Evolutionary conservation across 2,113 vertebrate species (phyloP), one percentile per base, ranked within the genome.

Genomic region (Sceloporus undulatus): DNA sequence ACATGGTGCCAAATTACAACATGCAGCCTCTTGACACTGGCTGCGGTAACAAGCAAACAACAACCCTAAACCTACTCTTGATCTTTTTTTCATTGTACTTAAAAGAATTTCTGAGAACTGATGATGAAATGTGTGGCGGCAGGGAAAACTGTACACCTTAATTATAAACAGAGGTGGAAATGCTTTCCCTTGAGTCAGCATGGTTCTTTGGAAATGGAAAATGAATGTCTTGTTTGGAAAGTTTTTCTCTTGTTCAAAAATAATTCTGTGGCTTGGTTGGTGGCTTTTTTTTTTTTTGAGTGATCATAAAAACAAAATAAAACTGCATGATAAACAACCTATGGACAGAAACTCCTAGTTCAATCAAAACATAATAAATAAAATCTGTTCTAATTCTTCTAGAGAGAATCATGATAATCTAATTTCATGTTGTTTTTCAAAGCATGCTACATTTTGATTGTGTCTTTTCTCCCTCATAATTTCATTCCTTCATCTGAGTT

Each of bases 371-470:
- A 48, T 19, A 48, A 68, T 21, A 25, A 16, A 80, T 52, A 79
- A 18, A 34, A 80, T 68, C 21, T 8, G 5, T 27, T 88, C 59
- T 83, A 77, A 38, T 68, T 38, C 40, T 9, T 70, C 40, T 27
- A 40, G 59, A 77, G 29, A 66, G 73, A 88, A 77, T 82, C n/a
- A 68, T 19, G 21, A n/a, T 38, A 68, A 88, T 42, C 29, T 77
- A 82, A 88, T 56, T 88, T 71, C 25, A 70, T 78, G 18, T 86
- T 68, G 56, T 77, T 88, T 87, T 84, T 70, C 40, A 48, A 74
- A 74, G 40, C 19, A 81, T 85, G 27, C 2, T 8, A 29, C 54
- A 2, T 40, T 29, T 34, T 75, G 14, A 40, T 65, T 75, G 25
- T 81, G 21, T 25, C 16, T 25, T 83, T 66, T 68, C 56, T 25